Percentiles rank a stretch among this genome's conserved stretches.
These are phyloP conservation scores for Tautogolabrus adspersus DNA, from an alignment of 2,113 vertebrate species.

Conservation along the genomic window DNA sequence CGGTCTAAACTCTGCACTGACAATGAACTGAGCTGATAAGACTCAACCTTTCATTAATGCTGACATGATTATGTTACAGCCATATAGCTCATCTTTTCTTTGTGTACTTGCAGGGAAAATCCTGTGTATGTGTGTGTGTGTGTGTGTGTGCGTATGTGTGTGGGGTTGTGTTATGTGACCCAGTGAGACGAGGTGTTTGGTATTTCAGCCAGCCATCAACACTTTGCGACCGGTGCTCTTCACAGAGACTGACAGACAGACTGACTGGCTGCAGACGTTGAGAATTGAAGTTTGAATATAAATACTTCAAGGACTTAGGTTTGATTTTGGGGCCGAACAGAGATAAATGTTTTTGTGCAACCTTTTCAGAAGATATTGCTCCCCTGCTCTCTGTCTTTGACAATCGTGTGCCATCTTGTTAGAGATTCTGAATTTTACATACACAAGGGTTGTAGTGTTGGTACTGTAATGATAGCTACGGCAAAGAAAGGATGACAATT, in stretches of 20 bases:
- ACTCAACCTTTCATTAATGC: conserved; percentile 21
- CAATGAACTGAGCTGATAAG: background rate
- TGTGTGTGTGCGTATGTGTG: conserved; percentile 6
- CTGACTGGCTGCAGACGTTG: background rate
- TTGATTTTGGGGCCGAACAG: too few species aligned
- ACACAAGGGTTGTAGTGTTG: too few species aligned
- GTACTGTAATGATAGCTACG: too few species aligned
- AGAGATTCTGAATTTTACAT: too few species aligned
- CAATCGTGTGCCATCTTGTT: too few species aligned
- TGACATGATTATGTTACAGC: conserved; percentile 11
- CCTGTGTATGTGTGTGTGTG: conserved; percentile 13
- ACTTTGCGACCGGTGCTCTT: conserved; percentile 29
- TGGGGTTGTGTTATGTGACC: conserved; percentile 50
- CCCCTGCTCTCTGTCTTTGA: too few species aligned
- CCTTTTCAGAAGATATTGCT: too few species aligned
- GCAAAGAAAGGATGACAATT: too few species aligned
- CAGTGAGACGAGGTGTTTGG: conserved; percentile 36
- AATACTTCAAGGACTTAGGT: background rate
- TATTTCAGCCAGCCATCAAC: conserved; percentile 48
- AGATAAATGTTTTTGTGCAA: too few species aligned
- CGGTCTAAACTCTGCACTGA: background rate
- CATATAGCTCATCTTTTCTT: background rate
- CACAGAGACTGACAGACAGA: conserved; percentile 34
- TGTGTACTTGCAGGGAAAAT: background rate
- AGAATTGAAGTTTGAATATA: background rate